phyloP scores from a whole-genome alignment of 2,888 invertebrate genomes.

The Callimorpha dominula region DNA sequence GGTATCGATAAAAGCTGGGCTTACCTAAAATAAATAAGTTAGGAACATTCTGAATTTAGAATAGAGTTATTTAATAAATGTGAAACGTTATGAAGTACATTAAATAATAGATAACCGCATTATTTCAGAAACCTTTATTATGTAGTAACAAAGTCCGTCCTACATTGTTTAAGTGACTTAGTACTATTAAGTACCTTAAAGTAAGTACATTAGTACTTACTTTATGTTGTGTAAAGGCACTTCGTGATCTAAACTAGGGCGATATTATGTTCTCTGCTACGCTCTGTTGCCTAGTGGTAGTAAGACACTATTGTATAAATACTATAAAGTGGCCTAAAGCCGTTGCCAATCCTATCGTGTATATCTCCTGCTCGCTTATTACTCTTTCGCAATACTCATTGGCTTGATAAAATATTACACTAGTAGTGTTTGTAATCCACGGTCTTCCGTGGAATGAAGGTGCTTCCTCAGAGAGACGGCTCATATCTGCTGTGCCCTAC shows the following conservation, averaged over 20 bases:
- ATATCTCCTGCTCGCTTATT: neutral
- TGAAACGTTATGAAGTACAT: neutral
- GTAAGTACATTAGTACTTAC: too few species aligned
- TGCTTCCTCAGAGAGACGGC: too few species aligned
- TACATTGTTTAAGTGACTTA: neutral
- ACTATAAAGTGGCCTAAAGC: neutral
- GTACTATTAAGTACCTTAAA: too few species aligned
- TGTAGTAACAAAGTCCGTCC: too few species aligned
- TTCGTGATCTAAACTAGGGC: too few species aligned
- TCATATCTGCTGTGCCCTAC: too few species aligned
- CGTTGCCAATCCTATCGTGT: neutral
- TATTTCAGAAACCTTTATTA: neutral
- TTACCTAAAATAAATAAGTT: slow-evolving; percentile 9
- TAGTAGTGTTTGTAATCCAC: too few species aligned
- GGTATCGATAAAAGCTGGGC: slow-evolving; percentile 29
- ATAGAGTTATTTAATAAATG: neutral
- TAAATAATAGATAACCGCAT: neutral
- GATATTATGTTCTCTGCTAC: neutral
- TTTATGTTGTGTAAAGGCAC: neutral
- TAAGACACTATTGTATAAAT: neutral
- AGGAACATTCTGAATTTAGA: slow-evolving; percentile 2
- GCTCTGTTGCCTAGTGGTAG: neutral
- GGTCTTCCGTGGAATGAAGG: too few species aligned
- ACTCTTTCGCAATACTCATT: too few species aligned
- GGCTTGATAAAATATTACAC: too few species aligned